Evolutionary conservation across 2,888 invertebrate genomes (phyloP), one percentile per base, ranked within the genome.

Genomic region (Caradrina clavipalpis): DNA sequence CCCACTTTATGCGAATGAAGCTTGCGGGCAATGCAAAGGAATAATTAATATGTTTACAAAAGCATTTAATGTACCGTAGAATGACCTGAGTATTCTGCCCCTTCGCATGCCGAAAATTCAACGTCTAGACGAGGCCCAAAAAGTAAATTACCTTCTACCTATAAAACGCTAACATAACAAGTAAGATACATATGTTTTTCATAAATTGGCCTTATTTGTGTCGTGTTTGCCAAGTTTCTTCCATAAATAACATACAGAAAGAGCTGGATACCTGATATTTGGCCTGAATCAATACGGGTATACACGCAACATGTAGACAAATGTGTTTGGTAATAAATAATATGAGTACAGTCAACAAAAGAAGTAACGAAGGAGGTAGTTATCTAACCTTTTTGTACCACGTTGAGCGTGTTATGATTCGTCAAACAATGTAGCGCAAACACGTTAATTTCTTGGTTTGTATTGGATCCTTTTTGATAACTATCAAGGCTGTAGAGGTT

Each of bases 201-300:
- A 63, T 66, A 81, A 71, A 67, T 80, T 64, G 60, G 50, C 55
- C 60, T 59, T 59, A 75, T 60, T 54, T 71, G 61, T 70, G 66
- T 80, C 69, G 45, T 80, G 68, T 82, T 80, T 80, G 69, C 77
- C 49, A 66, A 67, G 66, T 80, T 83, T 67, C 21, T 67, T 39
- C 54, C 61, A 69, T 69, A 83, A 77, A 83, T 77, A 72, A 67
- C 72, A 17, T 42, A 60, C 26, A 64, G 19, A 72, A 83, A 59
- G 53, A 65, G 58, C 60, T 50, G 56, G 49, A 62, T 65, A 72
- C 51, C 72, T 81, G 78, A 72, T 71, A 60, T 68, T 80, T 57
- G 66, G 26, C 45, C 53, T 64, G 57, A 72, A 61, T 80, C 77
- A 66, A 69, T 68, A 82, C 58, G 19, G 55, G 22, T 70, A 21